Evolutionary conservation across 92 coral and sea anemone species (phyloP), one percentile per base, ranked within the genome.

Genomic region (Metridium senile): DNA sequence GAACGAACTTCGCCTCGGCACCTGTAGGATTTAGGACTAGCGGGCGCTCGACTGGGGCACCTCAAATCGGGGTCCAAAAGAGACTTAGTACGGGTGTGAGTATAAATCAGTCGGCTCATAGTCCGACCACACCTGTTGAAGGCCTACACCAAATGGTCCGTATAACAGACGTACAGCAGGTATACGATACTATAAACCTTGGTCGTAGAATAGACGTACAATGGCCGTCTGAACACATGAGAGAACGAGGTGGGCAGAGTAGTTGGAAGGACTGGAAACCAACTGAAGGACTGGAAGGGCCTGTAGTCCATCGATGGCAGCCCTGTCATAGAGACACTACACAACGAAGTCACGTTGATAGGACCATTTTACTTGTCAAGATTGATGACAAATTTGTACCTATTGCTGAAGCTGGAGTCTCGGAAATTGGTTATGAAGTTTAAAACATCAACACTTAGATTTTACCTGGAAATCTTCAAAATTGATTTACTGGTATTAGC

Each of bases 221-320:
- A 74, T 91, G 97, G 97, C 97, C 97, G n/a, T 89, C 93, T 26
- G 97, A 91, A 43, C 58, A 82, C 74, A 91, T 91, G 97, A 74
- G 97, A 52, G 91, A 88, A 30, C 83, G 70, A 17, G 97, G 97
- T 26, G 97, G 97, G 19, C 74, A 81, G 59, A 82, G 78, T 27
- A 73, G 54, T 57, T 91, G 97, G 97, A 91, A 85, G 68, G 93
- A 89, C 76, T 91, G 97, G 97, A 77, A 64, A 45, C 97, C 97
- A 39, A 74, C 53, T 19, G 97, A 88, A 66, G 97, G 97, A 23
- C 70, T 89, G 77, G 97, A 88, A 59, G 97, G 97, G n/a, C 81
- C 72, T 20, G 91, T 91, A 33, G 93, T 91, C 35, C 93, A 91
- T 56, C 74, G 91, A 16, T 91, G 97, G 97, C 81, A 81, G 31